A percentile compares a stretch with the other conserved stretches of the same genome.
Evolutionary conservation across 2,888 invertebrate species (phyloP).

Genomic region (Pteria penguin): DNA sequence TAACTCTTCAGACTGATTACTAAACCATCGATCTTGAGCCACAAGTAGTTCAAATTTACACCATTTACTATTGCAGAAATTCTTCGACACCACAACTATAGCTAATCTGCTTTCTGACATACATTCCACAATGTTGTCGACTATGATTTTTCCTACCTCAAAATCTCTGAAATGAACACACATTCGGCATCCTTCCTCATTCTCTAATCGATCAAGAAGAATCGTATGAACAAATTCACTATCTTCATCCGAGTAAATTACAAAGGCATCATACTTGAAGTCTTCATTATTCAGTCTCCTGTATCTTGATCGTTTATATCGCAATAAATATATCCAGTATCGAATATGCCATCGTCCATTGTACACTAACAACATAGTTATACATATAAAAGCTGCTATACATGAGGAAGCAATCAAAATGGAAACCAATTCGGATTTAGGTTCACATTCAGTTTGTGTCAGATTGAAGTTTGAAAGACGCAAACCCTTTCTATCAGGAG

Average conservation of each 20-base stretch:
- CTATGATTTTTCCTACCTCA: conserved; percentile 86
- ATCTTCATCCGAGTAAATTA: conserved; percentile 86
- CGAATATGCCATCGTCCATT: conserved; percentile 83
- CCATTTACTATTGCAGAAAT: conserved; percentile 86
- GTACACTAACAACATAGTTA: conserved; percentile 69
- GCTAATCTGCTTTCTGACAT: conserved; percentile 86
- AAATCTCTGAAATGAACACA: conserved; percentile 88
- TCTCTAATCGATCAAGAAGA: conserved; percentile 85
- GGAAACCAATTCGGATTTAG: background rate
- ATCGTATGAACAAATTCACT: conserved; percentile 85
- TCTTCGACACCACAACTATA: conserved; percentile 84
- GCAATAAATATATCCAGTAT: conserved; percentile 81
- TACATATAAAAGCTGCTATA: background rate
- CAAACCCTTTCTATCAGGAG: conserved; percentile 4
- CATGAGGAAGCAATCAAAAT: background rate
- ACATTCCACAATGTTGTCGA: conserved; percentile 86
- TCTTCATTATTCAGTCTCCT: conserved; percentile 44
- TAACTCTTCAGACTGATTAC: background rate
- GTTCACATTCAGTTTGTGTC: background rate
- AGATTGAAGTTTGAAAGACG: background rate
- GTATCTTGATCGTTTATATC: background rate
- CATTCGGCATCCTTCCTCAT: conserved; percentile 78
- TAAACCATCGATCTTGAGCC: conserved; percentile 82
- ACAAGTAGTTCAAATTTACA: conserved; percentile 88
- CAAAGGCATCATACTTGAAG: conserved; percentile 85